Base-by-base conservation (phyloP, 2,888 invertebrate genomes). In the Scaptomyza caliginosa region DNA sequence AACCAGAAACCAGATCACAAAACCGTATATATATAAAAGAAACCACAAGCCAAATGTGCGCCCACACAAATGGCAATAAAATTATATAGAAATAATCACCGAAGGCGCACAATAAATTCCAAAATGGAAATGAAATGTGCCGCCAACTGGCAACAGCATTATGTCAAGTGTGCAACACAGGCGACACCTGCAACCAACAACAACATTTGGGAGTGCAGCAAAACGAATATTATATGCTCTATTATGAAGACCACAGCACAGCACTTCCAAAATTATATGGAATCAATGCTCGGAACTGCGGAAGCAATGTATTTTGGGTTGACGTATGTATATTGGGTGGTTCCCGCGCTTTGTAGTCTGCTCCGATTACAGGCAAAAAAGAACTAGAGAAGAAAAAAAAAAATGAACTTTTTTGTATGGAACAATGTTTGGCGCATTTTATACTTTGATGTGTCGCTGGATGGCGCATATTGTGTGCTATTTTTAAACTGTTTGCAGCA, bases 141-240 rank as follows among this genome's bases (percentile, higher is more conserved):
- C 62, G 58, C 66, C 68, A 74, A 74, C 65, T 75, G 74, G 68
- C 74, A 74, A 54, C 72, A 71, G 54, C 76, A 74, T 74, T 76
- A 74, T 71, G 74, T 74, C 73, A 75, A 75, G 76, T 74, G 54
- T 63, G 67, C 72, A 56, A 34, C 57, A 55, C 71, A 63, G 67
- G 59, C 58, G 74, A 71, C 76, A 76, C 79, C 79, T 79, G 79
- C 77, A 77, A 28, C 65, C 34, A 34, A 34, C 1, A 32, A 57
- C 17, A 56, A 57, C n/a, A n/a, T 57, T 43, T 56, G 26, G 30
- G 23, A 48, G 48, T 45, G 26, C 39, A 64, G 54, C 13, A 24
- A n/a, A n/a, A n/a, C n/a, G n/a, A n/a, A n/a, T n/a, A n/a, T n/a
- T n/a, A n/a, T n/a, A n/a, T n/a, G n/a, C n/a, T n/a, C n/a, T n/a